phyloP scores from a whole-genome alignment of 2,888 invertebrate genomes.

The Lasioglossum figueresi region DNA sequence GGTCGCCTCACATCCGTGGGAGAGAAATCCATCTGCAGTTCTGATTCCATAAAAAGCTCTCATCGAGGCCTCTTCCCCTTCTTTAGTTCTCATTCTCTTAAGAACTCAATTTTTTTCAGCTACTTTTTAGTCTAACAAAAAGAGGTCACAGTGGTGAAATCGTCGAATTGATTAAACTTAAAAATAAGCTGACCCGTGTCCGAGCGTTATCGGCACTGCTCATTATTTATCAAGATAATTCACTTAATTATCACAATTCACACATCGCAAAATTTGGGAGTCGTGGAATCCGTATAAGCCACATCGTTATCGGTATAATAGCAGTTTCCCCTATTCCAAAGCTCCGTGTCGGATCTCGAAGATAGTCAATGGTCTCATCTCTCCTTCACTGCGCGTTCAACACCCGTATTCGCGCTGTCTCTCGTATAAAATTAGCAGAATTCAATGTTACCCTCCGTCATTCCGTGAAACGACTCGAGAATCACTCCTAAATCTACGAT shows the following conservation, averaged over 20 bases:
- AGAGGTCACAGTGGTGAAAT: no score
- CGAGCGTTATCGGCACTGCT: no score
- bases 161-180: no score
- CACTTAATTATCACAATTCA: no score
- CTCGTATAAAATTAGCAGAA: background rate
- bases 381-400: background rate
- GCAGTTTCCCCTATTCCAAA: background rate
- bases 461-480: background rate
- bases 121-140: background rate
- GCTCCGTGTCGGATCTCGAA: background rate
- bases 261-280: background rate
- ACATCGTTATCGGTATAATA: background rate
- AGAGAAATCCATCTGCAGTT: background rate
- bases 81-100: background rate
- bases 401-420: background rate
- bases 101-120: background rate
- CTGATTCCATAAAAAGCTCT: background rate
- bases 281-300: background rate
- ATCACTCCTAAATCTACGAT: background rate
- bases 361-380: background rate
- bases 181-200: no score
- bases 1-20: background rate
- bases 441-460: background rate
- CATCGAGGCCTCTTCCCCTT: no score
- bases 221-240: no score